A percentile compares a stretch with the other conserved stretches of the same genome.
Conservation (phyloP, 2,888 invertebrate genomes). For the Drosophila mulleri region DNA sequence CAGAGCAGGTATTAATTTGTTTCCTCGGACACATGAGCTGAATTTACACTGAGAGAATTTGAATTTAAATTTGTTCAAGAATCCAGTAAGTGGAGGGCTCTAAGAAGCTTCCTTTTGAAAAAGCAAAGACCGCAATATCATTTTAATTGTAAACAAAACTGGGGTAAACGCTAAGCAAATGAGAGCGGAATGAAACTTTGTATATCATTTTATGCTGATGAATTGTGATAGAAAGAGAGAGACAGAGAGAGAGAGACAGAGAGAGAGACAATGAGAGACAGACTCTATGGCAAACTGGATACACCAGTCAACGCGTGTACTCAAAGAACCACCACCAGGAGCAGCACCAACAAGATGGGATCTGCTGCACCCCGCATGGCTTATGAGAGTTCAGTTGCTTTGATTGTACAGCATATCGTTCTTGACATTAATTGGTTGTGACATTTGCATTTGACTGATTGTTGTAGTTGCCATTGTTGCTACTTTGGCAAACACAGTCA, state of each 20-base stretch:
- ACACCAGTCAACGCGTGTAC: slow-evolving; percentile 52
- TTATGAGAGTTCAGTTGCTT: slow-evolving; percentile 32
- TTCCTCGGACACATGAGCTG: slow-evolving; percentile 22
- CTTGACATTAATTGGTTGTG: slow-evolving; percentile 84
- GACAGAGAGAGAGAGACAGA: neutral
- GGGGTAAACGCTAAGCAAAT: slow-evolving; percentile 76
- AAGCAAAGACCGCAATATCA: slow-evolving; percentile 76
- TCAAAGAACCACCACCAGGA: slow-evolving; percentile 41
- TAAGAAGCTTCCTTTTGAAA: slow-evolving; percentile 2
- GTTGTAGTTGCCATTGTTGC: slow-evolving; percentile 81
- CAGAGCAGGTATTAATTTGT: neutral
- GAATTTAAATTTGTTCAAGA: neutral
- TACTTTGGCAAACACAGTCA: slow-evolving; percentile 50
- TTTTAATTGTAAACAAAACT: slow-evolving; percentile 79
- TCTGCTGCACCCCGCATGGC: slow-evolving; percentile 10
- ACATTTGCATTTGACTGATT: slow-evolving; percentile 83
- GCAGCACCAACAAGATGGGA: slow-evolving; percentile 37
- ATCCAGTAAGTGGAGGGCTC: neutral
- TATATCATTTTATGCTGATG: slow-evolving; percentile 3
- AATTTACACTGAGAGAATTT: neutral
- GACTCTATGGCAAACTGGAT: slow-evolving; percentile 58
- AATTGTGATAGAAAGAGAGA: neutral
- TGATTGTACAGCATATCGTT: slow-evolving; percentile 65
- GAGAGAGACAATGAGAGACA: neutral
- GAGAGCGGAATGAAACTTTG: slow-evolving; percentile 62